These are phyloP conservation scores for Andrena marginata DNA, from an alignment of 2,888 invertebrate species.

Conservation along the genomic window DNA sequence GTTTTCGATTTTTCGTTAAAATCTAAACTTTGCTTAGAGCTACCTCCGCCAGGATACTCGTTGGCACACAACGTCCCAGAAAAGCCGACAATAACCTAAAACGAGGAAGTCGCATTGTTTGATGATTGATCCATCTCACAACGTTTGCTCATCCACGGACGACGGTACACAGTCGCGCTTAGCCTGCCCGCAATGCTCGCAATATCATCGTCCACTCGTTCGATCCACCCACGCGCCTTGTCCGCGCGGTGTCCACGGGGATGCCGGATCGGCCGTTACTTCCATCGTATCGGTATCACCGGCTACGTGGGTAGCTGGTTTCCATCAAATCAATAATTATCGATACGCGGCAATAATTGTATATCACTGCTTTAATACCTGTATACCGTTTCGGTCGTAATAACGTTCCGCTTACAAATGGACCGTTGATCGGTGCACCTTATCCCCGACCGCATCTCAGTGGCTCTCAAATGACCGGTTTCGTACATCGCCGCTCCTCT, in stretches of 20 bases:
- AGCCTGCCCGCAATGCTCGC: background rate
- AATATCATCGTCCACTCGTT: slow-evolving; percentile 27
- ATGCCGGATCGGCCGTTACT: slow-evolving; percentile 20
- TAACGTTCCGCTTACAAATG: slow-evolving; percentile 58
- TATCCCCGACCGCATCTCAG: slow-evolving; percentile 30
- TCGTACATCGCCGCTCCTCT: background rate
- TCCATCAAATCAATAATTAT: slow-evolving; percentile 64
- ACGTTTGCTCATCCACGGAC: slow-evolving; percentile 10
- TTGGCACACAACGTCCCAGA: no score
- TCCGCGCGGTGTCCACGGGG: background rate
- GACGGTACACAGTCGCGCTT: background rate
- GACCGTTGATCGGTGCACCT: slow-evolving; percentile 44
- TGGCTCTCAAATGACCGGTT: slow-evolving; percentile 39
- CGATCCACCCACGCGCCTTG: slow-evolving; percentile 45
- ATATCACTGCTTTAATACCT: slow-evolving; percentile 50
- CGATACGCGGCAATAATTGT: slow-evolving; percentile 59
- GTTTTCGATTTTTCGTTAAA: no score
- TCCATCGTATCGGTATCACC: slow-evolving; percentile 16
- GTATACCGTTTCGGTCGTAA: slow-evolving; percentile 49
- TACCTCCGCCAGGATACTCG: no score
- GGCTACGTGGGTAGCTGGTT: slow-evolving; percentile 56
- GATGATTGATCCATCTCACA: background rate
- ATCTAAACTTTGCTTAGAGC: no score
- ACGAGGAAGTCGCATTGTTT: background rate
- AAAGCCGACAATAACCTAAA: background rate